Conservation (phyloP, 1,140 invertebrate genomes). For the Zaprionus vittiger region DNA sequence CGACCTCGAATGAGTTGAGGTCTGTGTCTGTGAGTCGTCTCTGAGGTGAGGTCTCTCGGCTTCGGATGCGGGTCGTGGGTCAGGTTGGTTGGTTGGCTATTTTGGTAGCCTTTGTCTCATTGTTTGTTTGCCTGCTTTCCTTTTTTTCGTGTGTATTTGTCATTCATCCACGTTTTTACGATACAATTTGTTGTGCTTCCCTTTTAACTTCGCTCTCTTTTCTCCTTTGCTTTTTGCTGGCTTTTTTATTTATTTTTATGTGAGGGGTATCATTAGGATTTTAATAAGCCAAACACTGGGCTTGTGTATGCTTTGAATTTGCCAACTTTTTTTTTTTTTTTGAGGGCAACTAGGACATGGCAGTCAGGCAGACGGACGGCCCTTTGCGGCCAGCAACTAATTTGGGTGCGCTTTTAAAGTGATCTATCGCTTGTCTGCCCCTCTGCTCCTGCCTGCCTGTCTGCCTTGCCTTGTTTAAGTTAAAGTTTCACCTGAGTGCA, state of each 20-base stretch:
- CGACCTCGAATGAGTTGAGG: constrained; percentile 17
- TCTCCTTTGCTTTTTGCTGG: constrained; percentile 18
- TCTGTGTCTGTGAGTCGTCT: background rate
- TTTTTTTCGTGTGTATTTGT: constrained; percentile 60
- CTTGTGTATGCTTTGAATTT: constrained; percentile 21
- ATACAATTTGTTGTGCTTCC: constrained; percentile 74
- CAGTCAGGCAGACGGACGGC: background rate
- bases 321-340: constrained; percentile 50
- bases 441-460: background rate
- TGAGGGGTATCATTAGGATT: constrained; percentile 70
- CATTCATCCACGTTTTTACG: constrained; percentile 67
- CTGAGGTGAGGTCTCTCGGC: constrained; percentile 42
- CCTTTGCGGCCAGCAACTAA: constrained; percentile 29
- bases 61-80: constrained; percentile 1
- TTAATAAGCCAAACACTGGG: constrained; percentile 69
- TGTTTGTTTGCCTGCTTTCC: constrained; percentile 44
- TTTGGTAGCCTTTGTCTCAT: constrained; percentile 62
- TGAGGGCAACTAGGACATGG: constrained; percentile 1
- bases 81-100: constrained; percentile 31
- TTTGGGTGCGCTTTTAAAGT: constrained; percentile 38
- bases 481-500: constrained; percentile 19
- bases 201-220: background rate
- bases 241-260: constrained; percentile 63
- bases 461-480: constrained; percentile 5
- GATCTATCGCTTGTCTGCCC: constrained; percentile 20